These are phyloP conservation scores for Malurus melanocephalus DNA, from an alignment of 2,113 vertebrate species.

Conservation along the genomic window DNA sequence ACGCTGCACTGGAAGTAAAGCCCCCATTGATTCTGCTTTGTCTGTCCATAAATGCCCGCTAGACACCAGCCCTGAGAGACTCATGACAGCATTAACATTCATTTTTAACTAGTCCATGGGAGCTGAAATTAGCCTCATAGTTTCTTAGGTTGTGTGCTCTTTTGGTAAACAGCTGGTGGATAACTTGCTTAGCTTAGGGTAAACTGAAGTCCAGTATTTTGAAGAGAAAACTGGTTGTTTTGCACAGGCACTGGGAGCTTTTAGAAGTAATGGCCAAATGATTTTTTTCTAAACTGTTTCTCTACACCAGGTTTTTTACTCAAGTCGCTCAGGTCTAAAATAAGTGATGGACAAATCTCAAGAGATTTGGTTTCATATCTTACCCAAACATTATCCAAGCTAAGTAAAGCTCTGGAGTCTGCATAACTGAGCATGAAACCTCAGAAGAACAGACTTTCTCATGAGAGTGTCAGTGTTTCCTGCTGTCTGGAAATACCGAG, in stretches of 20 bases:
- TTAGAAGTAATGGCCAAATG: not conserved
- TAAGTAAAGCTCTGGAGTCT: constrained; percentile 63
- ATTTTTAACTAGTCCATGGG: not conserved
- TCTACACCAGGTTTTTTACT: constrained; percentile 26
- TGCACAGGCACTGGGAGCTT: not conserved
- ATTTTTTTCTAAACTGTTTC: not conserved
- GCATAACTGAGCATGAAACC: constrained; percentile 58
- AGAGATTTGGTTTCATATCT: constrained; percentile 54
- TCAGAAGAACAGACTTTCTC: constrained; percentile 58
- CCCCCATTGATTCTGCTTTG: not conserved
- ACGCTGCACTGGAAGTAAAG: not conserved
- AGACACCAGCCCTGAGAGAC: not conserved
- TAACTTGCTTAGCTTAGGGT: not conserved
- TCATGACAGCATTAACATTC: not conserved
- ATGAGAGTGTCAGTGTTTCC: constrained; percentile 56
- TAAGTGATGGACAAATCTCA: constrained; percentile 53
- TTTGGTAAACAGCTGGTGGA: not conserved
- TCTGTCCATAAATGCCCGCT: not conserved
- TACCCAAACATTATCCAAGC: constrained; percentile 56
- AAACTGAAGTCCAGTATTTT: not conserved
- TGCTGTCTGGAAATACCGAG: constrained; percentile 42
- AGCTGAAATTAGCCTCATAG: not conserved
- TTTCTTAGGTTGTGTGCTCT: not conserved
- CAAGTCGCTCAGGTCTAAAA: constrained; percentile 34
- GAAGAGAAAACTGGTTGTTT: not conserved